Base-by-base conservation (phyloP, 2,113 vertebrate species). In the Hylia prasina region DNA sequence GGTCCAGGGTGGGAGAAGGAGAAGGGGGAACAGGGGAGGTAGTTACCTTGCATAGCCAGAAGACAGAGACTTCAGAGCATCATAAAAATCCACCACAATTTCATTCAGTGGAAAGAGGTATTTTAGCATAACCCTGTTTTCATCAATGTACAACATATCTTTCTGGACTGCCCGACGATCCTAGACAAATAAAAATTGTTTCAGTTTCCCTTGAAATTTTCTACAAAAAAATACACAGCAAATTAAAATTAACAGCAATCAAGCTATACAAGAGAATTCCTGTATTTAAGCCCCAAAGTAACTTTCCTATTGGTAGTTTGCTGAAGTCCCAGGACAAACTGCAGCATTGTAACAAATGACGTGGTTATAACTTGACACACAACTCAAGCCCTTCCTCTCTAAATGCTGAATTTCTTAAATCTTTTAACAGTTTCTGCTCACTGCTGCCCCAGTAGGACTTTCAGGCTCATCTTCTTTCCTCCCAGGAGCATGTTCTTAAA, bases 31-130 rank as follows among this genome's bases (percentile, higher is more conserved):
- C 3, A 23, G 25, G 57, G 25, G 33, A 79, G 5, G 23, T 44
- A 69, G 78, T 98, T 97, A 99, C 99, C 99, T 99, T 95, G 99
- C 99, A 90, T 99, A 99, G 96, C 99, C 99, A 77, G 99, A 99
- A 40, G 99, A 99, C 54, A 99, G 54, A 11, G 99, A 99, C 95
- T 99, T 99, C 39, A 99, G 98, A 56, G 97, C 96, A 89, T 99
- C 99, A 64, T 99, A 99, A 97, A 99, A 99, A 97, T 99, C 99
- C 65, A 99, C 98, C 56, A 99, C 98, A 15, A 99, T 98, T 98
- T 99, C 99, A 97, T 99, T 99, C 70, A 99, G 97, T 72, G 99
- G 99, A 63, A 99, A 99, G 76, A 99, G 96, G 89, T 99, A 99
- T 90, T 99, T 99, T 97, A 99, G 97, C 98, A 99, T 99, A 87